Conservation (phyloP, 2,113 vertebrate species). For the Chinchilla lanigera region DNA sequence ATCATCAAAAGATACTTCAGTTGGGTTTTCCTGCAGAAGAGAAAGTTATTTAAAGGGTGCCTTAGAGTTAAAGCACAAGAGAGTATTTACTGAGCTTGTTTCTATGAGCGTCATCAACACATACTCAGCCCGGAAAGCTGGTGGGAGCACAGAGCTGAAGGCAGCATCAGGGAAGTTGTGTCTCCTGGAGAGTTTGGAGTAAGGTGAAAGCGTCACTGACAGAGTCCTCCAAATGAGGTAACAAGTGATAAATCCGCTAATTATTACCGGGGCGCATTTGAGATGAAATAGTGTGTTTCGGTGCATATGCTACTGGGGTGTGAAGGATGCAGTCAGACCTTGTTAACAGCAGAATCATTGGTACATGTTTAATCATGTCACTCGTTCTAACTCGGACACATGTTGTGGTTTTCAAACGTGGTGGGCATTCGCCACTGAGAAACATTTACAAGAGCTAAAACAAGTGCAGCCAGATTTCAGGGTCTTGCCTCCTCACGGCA, state of each 20-base stretch:
- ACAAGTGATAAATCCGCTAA: not conserved
- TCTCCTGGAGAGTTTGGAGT: slow-evolving; percentile 1
- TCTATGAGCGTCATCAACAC: not conserved
- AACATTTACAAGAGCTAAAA: slow-evolving; percentile 21
- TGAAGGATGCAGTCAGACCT: not conserved
- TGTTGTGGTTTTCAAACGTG: not conserved
- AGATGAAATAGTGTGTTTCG: not conserved
- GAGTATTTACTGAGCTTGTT: not conserved
- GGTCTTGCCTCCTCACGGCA: not conserved
- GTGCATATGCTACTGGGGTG: not conserved
- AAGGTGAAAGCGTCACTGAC: not conserved
- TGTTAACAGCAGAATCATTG: not conserved
- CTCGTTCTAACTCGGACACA: not conserved
- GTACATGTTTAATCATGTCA: not conserved
- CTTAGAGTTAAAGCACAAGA: slow-evolving; percentile 32
- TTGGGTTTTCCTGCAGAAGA: slow-evolving; percentile 61
- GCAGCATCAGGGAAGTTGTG: not conserved
- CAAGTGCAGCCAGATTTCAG: not conserved
- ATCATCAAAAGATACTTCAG: slow-evolving; percentile 55
- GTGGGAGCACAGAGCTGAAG: not conserved
- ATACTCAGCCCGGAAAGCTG: not conserved
- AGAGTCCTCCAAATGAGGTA: not conserved
- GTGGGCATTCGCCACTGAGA: not conserved
- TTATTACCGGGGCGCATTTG: not conserved
- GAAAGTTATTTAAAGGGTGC: slow-evolving; percentile 56